These are phyloP conservation scores for Beris chalybata DNA, from an alignment of 2,888 invertebrate species.

Conservation along the genomic window DNA sequence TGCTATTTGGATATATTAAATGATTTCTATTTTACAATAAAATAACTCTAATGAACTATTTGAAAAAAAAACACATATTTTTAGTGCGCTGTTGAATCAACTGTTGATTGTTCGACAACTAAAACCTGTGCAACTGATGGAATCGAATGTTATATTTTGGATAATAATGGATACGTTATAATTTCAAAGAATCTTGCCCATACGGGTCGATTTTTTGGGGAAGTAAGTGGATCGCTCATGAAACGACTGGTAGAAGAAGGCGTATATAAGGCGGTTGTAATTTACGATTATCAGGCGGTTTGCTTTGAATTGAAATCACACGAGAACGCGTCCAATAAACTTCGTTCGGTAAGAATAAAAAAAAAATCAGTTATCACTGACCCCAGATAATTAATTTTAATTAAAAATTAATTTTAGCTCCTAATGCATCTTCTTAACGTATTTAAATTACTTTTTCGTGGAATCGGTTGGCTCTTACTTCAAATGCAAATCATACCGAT, in stretches of 20 bases:
- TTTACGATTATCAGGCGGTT: constrained; percentile 88
- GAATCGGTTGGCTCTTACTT: constrained; percentile 63
- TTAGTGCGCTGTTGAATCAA: constrained; percentile 25
- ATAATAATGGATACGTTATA: constrained; percentile 86
- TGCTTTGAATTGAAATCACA: constrained; percentile 73
- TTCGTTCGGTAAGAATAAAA: constrained; percentile 61
- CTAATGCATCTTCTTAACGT: constrained; percentile 61
- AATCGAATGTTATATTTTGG: constrained; percentile 81
- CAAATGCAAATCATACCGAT: constrained; percentile 59
- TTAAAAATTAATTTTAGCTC: constrained; percentile 57
- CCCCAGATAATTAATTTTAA: not conserved
- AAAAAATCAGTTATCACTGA: not conserved
- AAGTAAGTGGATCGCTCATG: constrained; percentile 79
- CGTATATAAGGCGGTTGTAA: constrained; percentile 72
- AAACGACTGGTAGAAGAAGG: constrained; percentile 70
- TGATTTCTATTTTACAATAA: not conserved
- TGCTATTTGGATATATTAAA: too few relatives aligned
- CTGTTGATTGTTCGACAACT: constrained; percentile 55
- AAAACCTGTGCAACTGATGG: constrained; percentile 66
- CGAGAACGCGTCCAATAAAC: constrained; percentile 62
- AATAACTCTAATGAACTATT: not conserved
- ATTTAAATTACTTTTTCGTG: constrained; percentile 63
- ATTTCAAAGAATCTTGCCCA: constrained; percentile 72
- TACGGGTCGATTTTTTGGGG: constrained; percentile 86
- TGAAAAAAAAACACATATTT: not conserved